Conservation (phyloP, 2,888 invertebrate genomes). For the Aquatica leii region DNA sequence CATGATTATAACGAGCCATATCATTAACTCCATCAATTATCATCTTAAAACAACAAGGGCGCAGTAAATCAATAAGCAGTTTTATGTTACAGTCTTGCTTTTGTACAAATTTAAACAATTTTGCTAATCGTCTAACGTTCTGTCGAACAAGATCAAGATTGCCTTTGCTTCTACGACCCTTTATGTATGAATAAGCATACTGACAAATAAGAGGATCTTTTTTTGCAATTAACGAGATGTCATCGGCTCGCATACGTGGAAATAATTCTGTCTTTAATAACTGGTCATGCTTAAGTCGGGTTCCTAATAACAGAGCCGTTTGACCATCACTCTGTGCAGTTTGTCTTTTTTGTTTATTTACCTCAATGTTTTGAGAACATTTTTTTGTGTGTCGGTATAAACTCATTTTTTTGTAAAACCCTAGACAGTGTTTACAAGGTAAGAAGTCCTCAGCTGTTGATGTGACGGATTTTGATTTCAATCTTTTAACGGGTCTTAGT, state of each 20-base stretch:
- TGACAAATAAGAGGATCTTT: slow-evolving; percentile 36
- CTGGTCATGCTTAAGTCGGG: slow-evolving; percentile 32
- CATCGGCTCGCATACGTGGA: slow-evolving; percentile 28
- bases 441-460: slow-evolving; percentile 14
- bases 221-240: neutral
- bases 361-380: slow-evolving; percentile 20
- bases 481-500: slow-evolving; percentile 28
- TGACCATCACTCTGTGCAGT: slow-evolving; percentile 34
- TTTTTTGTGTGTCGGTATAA: slow-evolving; percentile 30
- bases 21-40: slow-evolving; percentile 42
- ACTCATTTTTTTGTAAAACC: slow-evolving; percentile 26
- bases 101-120: slow-evolving; percentile 31
- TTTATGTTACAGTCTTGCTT: slow-evolving; percentile 30
- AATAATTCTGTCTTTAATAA: slow-evolving; percentile 34
- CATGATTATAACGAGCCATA: slow-evolving; percentile 39
- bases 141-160: slow-evolving; percentile 38
- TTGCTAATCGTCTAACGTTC: slow-evolving; percentile 38
- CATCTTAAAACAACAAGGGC: slow-evolving; percentile 34
- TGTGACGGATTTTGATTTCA: neutral
- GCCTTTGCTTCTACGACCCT: slow-evolving; percentile 40
- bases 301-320: slow-evolving; percentile 25
- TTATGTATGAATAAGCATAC: slow-evolving; percentile 40
- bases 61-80: slow-evolving; percentile 38
- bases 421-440: slow-evolving; percentile 28
- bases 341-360: slow-evolving; percentile 19